Conservation (phyloP, 2,797 vertebrate genomes). For the Rhabdophis nuchalis region DNA sequence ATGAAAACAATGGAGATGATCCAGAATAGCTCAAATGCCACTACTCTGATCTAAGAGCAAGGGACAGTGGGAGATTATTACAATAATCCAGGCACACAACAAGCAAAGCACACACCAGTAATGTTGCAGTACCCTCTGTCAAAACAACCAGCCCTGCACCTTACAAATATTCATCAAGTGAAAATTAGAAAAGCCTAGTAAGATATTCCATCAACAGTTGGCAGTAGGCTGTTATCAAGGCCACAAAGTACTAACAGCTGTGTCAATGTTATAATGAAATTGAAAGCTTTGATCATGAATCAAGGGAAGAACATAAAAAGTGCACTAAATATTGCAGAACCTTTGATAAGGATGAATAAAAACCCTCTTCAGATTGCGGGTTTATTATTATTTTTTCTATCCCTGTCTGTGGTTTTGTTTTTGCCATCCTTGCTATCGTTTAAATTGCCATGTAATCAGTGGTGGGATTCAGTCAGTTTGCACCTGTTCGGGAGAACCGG, state of each 20-base stretch:
- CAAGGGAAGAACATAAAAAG: neutral
- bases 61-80: neutral
- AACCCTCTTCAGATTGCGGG: neutral
- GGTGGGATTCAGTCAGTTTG: too few species aligned
- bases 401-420: neutral
- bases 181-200: neutral
- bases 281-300: neutral
- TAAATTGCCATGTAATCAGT: too few species aligned
- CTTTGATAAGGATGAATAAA: neutral
- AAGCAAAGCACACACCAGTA: too few species aligned
- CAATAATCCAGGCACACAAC: too few species aligned
- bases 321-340: neutral
- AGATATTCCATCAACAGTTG: too few species aligned
- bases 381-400: neutral
- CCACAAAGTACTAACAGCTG: neutral
- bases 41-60: neutral
- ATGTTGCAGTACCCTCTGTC: too few species aligned
- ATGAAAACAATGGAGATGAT: neutral
- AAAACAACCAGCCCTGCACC: too few species aligned
- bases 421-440: too few species aligned
- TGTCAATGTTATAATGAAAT: neutral
- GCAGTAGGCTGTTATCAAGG: neutral
- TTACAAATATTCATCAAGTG: too few species aligned
- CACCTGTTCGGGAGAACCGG: too few species aligned
- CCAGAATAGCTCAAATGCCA: neutral